phyloP scores from a whole-genome alignment of 2,797 vertebrate genomes.

The Crypturellus tataupa region DNA sequence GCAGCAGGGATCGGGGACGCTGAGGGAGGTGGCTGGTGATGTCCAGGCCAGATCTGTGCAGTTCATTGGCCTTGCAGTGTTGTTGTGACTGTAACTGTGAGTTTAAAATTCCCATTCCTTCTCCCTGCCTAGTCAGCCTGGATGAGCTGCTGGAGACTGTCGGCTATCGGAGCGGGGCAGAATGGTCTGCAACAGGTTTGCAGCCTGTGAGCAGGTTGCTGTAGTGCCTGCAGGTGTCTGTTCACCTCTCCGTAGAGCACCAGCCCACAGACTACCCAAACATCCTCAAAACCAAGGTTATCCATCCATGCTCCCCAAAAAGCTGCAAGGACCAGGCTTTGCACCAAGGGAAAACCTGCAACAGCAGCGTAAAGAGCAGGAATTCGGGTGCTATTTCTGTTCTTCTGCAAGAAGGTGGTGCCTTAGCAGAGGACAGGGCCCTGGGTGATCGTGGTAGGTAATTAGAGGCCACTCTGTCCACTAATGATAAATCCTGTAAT shows the following conservation, averaged over 20 bases:
- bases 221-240: background rate
- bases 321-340: background rate
- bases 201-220: background rate
- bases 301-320: background rate
- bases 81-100: background rate
- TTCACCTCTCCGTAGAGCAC: background rate
- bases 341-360: background rate
- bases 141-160: background rate
- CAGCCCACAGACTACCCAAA: background rate
- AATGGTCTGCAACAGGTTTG: background rate
- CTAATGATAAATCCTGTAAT: background rate
- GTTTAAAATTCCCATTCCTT: background rate
- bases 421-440: background rate
- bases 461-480: background rate
- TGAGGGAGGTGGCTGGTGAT: too few species aligned
- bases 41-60: background rate
- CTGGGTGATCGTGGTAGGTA: background rate
- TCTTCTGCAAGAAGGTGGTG: background rate
- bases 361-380: background rate
- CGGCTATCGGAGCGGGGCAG: background rate
- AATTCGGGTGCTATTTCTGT: background rate
- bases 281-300: background rate
- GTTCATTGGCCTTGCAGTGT: background rate
- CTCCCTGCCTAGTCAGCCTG: background rate
- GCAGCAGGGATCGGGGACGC: too few species aligned